Percentiles rank a stretch among this genome's conserved stretches.
Evolutionary conservation across 2,888 invertebrate species (phyloP).

Genomic region (Dasypogon diadema): DNA sequence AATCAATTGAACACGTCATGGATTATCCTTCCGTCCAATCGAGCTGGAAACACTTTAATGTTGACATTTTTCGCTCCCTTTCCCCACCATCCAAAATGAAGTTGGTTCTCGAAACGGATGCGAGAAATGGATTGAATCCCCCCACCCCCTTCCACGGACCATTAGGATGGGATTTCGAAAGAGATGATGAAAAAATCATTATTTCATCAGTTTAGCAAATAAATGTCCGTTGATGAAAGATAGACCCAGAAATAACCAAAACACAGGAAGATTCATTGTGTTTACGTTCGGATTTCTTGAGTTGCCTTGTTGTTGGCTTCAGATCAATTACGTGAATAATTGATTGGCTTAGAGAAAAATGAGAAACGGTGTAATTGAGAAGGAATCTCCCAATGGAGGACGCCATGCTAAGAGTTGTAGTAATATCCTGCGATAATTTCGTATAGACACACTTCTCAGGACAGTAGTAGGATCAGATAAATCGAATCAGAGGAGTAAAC

Average conservation of each 20-base stretch:
- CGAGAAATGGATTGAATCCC: neutral
- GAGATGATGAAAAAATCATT: constrained; percentile 27
- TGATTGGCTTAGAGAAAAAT: neutral
- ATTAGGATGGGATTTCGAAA: neutral
- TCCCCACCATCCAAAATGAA: neutral
- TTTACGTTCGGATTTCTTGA: neutral
- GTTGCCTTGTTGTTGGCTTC: neutral
- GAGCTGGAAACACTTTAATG: neutral
- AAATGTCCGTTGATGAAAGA: neutral
- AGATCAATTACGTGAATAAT: neutral
- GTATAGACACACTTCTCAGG: no score
- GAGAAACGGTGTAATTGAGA: neutral
- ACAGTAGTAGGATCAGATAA: no score
- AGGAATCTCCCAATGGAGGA: no score
- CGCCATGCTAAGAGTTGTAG: no score
- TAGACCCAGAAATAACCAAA: neutral
- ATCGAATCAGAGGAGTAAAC: no score
- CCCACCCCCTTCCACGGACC: neutral
- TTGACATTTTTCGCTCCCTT: neutral
- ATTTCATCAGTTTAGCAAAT: constrained; percentile 15
- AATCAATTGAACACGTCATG: neutral
- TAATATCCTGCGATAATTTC: no score
- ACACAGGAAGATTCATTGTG: neutral
- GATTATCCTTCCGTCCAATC: neutral
- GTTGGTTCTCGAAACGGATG: neutral